phyloP scores from a whole-genome alignment of 2,113 vertebrate species.

The Enhydra lutris region DNA sequence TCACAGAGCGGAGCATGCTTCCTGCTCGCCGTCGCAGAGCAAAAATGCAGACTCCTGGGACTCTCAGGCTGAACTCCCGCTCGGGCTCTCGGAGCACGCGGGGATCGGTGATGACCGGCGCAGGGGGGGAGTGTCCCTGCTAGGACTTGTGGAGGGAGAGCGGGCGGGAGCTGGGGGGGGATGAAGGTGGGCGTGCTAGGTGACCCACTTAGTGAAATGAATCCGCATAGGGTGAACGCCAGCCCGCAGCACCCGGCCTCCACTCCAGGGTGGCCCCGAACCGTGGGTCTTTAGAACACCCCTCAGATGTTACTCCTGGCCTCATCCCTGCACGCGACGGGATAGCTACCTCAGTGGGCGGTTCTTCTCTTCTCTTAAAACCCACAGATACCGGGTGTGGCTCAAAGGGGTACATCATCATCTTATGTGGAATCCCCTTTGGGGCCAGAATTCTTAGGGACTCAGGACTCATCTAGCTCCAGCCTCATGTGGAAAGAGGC shows the following conservation, averaged over 20 bases:
- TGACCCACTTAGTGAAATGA: not conserved
- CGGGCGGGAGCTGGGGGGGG: no score
- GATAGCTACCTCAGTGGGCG: fast-evolving
- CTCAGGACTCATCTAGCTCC: no score
- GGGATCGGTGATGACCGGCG: not conserved
- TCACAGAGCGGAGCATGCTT: not conserved
- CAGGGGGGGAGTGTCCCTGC: fast-evolving
- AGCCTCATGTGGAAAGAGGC: not conserved
- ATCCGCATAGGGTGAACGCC: fast-evolving
- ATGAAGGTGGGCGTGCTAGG: fast-evolving
- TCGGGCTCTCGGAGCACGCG: not conserved
- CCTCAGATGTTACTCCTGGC: fast-evolving
- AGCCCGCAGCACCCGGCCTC: fast-evolving
- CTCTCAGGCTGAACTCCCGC: not conserved
- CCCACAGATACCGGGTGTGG: fast-evolving
- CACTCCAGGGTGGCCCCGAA: fast-evolving
- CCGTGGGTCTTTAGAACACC: not conserved
- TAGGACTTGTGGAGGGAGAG: fast-evolving
- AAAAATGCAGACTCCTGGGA: fast-evolving
- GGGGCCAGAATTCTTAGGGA: not conserved
- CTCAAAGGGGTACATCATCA: fast-evolving
- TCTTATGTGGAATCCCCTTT: fast-evolving
- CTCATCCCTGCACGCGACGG: fast-evolving
- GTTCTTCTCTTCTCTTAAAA: not conserved
- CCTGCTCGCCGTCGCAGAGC: fast-evolving